Base-by-base conservation (phyloP, 1,140 invertebrate genomes). In the Magallana gigas region DNA sequence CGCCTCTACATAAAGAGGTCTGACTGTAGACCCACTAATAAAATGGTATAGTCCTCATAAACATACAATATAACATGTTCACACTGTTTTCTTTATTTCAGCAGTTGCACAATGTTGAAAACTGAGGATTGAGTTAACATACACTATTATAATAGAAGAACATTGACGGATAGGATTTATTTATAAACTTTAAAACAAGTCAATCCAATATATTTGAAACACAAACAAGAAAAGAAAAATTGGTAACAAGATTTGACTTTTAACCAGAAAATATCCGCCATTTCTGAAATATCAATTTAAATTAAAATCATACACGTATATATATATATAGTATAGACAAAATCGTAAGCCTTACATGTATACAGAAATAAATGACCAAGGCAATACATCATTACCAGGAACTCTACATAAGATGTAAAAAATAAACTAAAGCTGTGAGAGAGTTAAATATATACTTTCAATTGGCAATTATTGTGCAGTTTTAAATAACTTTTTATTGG, bases 261-360 rank as follows among this genome's bases (percentile, higher is more conserved):
- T 29, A 29, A 76, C 23, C 14, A 18, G 12, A 29, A 76, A 8
- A 76, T 76, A 76, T 76, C 68, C 23, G 68, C 23, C 68, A 36
- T 76, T 18, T 23, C 68, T 76, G 68, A 76, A 76, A 76, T 76
- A 76, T 76, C 68, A 76, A 76, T 76, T 76, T 29, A 48, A 76
- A 76, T 76, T 76, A 76, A 23, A 76, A 76, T 76, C 23, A 76
- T 29, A 76, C 7, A 64, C 6, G 18, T 12, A 76, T 76, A 76
- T 29, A 76, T 29, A 76, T 23, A 23, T 76, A 29, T 29, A 76
- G 29, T 76, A 29, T 29, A 76, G 68, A 76, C 9, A 76, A 12
- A 11, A 29, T 76, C 11, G 36, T 23, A 76, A 76, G 68, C 68
- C 36, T 76, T 76, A 18, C 8, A 76, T 23, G 23, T 23, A 23